phyloP scores from a whole-genome alignment of 2,888 invertebrate genomes.

The Ectobius pallidus region DNA sequence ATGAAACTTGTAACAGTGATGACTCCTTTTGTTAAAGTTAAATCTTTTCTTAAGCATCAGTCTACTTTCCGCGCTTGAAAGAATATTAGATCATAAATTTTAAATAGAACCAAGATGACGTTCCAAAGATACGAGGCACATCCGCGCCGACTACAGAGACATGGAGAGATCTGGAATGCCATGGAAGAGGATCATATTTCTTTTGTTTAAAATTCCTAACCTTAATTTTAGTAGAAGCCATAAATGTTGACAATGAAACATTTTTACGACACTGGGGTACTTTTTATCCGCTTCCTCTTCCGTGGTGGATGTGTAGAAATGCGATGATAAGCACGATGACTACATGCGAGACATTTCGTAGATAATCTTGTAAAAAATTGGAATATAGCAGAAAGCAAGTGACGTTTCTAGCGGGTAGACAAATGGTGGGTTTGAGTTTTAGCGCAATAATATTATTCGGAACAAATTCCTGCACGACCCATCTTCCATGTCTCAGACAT shows the following conservation, averaged over 20 bases:
- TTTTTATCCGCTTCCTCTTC: not conserved
- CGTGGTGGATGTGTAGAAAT: not conserved
- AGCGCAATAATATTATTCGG: not conserved
- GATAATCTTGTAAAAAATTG: not conserved
- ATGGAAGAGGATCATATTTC: too few relatives aligned
- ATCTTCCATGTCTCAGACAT: too few relatives aligned
- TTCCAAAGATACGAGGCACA: too few relatives aligned
- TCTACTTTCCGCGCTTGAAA: too few relatives aligned
- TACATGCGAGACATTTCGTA: not conserved
- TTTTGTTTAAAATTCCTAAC: not conserved
- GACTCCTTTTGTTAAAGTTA: too few relatives aligned
- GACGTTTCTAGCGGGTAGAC: not conserved
- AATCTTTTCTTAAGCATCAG: too few relatives aligned
- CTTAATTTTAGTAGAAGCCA: not conserved
- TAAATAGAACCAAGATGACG: too few relatives aligned
- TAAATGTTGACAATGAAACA: not conserved
- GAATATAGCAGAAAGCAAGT: not conserved
- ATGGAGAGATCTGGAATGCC: too few relatives aligned
- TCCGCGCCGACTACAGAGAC: too few relatives aligned
- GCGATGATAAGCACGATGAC: not conserved
- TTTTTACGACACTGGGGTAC: not conserved
- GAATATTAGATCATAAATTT: too few relatives aligned
- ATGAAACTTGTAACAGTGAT: too few relatives aligned
- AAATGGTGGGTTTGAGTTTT: not conserved
- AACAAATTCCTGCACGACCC: not conserved